These are phyloP conservation scores for Urophycis tenuis DNA, from an alignment of 2,797 vertebrate species.

Conservation along the genomic window DNA sequence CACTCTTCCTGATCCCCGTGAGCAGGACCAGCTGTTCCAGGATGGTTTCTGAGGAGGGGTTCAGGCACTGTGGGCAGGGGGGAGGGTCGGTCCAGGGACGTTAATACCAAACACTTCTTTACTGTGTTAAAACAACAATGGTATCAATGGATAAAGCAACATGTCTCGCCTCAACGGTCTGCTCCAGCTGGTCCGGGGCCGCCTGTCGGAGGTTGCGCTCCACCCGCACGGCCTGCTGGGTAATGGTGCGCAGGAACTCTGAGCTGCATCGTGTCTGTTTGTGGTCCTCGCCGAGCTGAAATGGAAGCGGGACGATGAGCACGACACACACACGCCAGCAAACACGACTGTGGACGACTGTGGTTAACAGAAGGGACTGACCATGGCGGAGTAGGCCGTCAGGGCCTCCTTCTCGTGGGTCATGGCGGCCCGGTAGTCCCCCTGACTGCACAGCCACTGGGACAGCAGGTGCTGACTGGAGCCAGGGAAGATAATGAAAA, in stretches of 20 bases:
- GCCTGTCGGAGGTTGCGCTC: constrained; percentile 75
- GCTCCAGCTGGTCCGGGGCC: constrained; percentile 60
- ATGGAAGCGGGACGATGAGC: constrained; percentile 6
- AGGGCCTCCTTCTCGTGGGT: constrained; percentile 77
- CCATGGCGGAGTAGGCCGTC: constrained; percentile 69
- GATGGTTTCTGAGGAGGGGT: constrained; percentile 60
- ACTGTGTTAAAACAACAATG: background rate
- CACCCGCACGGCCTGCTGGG: constrained; percentile 78
- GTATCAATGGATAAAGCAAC: background rate
- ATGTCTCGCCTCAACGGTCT: constrained; percentile 53
- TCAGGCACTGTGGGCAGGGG: constrained; percentile 65
- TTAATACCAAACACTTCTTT: constrained; percentile 5
- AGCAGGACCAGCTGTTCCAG: constrained; percentile 75
- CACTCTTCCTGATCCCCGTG: constrained; percentile 67
- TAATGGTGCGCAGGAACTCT: constrained; percentile 73
- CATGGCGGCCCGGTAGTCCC: constrained; percentile 77
- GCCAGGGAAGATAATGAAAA: constrained; percentile 23
- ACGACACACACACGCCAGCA: constrained; percentile 4
- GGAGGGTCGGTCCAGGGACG: background rate
- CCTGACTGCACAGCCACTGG: constrained; percentile 71
- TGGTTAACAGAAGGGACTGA: constrained; percentile 41
- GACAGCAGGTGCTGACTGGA: constrained; percentile 76
- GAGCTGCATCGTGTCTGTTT: constrained; percentile 70
- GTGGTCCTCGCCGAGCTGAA: constrained; percentile 74
- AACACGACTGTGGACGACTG: background rate